Evolutionary conservation across 2,113 vertebrate genomes (phyloP), one percentile per base, ranked within the genome.

Genomic region (Neolamprologus caudopunctatus): DNA sequence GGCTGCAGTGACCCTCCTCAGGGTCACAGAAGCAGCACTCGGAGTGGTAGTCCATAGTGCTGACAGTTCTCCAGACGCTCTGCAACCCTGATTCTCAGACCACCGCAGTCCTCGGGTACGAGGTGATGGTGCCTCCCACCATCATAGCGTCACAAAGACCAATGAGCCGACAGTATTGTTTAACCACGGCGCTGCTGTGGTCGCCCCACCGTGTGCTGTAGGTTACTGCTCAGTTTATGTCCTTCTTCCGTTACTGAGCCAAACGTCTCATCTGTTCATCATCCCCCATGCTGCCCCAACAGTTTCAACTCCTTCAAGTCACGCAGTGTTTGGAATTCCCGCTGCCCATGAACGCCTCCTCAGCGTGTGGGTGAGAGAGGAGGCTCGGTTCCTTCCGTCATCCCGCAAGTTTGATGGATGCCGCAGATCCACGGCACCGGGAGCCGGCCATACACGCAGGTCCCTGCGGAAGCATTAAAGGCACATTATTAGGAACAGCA

Each of bases 1-100:
- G 78, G 10, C 83, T 55, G 3, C 83, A 1, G 2, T 89, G 85
- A 7, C 84, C 91, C 85, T 97, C 96, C 19, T 96, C 94, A 0
- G 89, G 61, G 14, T 93, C 93, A 3, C 93, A 94, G 79, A 93
- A 78, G 79, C 83, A 94, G 85, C 87, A 91, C 54, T 89, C 93
- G 2, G 94, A 90, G 42, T 94, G 92, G 83, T 93, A 90, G 86
- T 96, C 96, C 95, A 96, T 97, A 42, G n/a, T 85, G 78, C 68
- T 28, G 51, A n/a, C 88, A 47, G 10, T 6, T 9, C 35, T 57
- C 33, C 57, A 54, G 61, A 16, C 19, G 24, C 21, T 80, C 73
- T 1, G 45, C 24, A 78, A 85, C 50, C 53, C 8, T 4, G 31
- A 61, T 21, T 81, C 40, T 86, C 86, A 95, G 53, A 82, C 45